Percentiles rank a stretch among this genome's conserved stretches.
Evolutionary conservation across 2,113 vertebrate species (phyloP).

Genomic region (Talpa occidentalis): DNA sequence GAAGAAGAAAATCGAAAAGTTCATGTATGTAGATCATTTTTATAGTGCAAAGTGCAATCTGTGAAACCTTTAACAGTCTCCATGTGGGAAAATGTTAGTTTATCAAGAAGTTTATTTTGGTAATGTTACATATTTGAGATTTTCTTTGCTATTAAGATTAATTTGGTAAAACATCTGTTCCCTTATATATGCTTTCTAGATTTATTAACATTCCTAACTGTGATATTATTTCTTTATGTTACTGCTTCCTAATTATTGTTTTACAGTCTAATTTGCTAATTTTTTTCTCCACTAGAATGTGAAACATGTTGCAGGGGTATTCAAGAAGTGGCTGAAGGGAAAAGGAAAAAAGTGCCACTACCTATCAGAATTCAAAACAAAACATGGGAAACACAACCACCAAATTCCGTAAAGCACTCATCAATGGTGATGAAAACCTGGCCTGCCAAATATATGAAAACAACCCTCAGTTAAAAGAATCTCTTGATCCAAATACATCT

Average conservation of each 20-base stretch:
- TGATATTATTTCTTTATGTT: conserved; percentile 53
- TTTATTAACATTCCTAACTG: conserved; percentile 54
- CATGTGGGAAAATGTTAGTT: conserved; percentile 40
- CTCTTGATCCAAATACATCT: conserved; percentile 97
- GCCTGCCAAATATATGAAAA: conserved; percentile 98
- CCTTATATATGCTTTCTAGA: conserved; percentile 14
- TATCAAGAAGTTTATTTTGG: conserved; percentile 65
- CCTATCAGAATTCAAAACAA: conserved; percentile 76
- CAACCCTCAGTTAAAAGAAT: conserved; percentile 98
- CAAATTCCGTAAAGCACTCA: conserved; percentile 98
- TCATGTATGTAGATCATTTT: neutral
- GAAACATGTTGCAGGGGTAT: conserved; percentile 87
- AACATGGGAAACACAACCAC: conserved; percentile 99
- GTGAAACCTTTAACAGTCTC: conserved; percentile 27
- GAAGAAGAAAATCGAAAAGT: conserved; percentile 50
- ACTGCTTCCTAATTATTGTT: conserved; percentile 42
- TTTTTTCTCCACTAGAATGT: conserved; percentile 84
- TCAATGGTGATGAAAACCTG: conserved; percentile 96
- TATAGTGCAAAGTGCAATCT: conserved; percentile 31
- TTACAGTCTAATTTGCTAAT: conserved; percentile 68
- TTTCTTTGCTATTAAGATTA: conserved; percentile 57
- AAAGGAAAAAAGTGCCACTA: conserved; percentile 82
- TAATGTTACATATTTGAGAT: conserved; percentile 40
- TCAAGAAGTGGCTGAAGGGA: conserved; percentile 87
- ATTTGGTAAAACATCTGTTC: conserved; percentile 33